Conservation (phyloP, 1,140 invertebrate species). For the Eriocheir sinensis region DNA sequence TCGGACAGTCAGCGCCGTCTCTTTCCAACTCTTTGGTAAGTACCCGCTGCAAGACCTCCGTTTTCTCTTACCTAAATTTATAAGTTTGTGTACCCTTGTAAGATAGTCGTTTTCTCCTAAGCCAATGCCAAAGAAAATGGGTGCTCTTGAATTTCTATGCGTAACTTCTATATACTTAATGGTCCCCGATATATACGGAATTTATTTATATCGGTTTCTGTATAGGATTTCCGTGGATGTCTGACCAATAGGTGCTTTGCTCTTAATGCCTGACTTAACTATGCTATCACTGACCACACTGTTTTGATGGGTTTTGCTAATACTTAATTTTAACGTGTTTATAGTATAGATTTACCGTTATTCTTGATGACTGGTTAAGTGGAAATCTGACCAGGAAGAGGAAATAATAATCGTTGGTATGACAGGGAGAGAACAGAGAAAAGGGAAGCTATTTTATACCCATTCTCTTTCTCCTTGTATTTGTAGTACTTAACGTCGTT, state of each 20-base stretch:
- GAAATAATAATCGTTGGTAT: not conserved
- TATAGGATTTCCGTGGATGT: no score
- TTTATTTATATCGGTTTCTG: no score
- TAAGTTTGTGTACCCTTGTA: not conserved
- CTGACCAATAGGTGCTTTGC: no score
- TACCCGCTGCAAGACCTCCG: conserved; percentile 76
- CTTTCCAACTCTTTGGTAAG: conserved; percentile 89
- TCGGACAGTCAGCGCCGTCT: conserved; percentile 96
- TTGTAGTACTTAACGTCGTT: no score
- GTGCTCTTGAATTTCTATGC: not conserved
- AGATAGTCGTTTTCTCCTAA: not conserved
- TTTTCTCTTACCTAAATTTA: not conserved
- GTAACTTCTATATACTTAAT: not conserved
- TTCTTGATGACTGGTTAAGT: no score
- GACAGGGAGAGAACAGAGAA: not conserved
- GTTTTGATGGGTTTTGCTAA: no score
- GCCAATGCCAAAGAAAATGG: conserved; percentile 57
- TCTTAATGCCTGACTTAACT: not conserved
- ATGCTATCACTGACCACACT: not conserved
- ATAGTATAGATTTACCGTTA: no score
- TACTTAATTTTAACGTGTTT: no score
- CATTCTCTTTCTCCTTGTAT: no score
- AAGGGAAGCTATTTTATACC: no score
- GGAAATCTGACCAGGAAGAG: not conserved
- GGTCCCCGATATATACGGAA: no score